Conservation (phyloP, 2,797 vertebrate genomes). For the Aotus griseimembra region DNA sequence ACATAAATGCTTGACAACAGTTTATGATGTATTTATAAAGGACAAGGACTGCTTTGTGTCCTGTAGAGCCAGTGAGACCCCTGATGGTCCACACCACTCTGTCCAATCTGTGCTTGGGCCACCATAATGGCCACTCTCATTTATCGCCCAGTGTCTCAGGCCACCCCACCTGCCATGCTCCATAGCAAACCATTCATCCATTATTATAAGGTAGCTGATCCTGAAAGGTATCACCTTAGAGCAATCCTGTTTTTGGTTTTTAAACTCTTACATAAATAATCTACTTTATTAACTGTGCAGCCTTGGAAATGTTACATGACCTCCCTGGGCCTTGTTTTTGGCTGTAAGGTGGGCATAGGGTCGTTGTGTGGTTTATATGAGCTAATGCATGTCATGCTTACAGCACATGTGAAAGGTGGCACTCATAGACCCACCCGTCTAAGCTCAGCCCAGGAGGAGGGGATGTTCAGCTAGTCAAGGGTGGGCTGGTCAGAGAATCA, state of each 20-base stretch:
- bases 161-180: neutral
- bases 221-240: neutral
- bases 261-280: neutral
- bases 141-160: neutral
- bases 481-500: neutral
- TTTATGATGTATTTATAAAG: neutral
- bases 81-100: neutral
- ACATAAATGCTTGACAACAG: rapidly evolving
- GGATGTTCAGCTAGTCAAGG: too few relatives aligned
- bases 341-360: neutral
- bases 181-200: neutral
- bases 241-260: neutral
- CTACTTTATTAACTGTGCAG: neutral
- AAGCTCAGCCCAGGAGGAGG: neutral
- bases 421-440: rapidly evolving
- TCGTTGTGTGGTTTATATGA: neutral
- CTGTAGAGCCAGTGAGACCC: neutral
- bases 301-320: too few relatives aligned
- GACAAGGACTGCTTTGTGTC: neutral
- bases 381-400: rapidly evolving
- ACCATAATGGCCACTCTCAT: neutral
- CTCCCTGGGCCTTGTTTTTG: neutral
- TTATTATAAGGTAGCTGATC: neutral
- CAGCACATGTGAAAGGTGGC: rapidly evolving
- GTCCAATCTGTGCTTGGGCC: neutral